Percentiles rank a stretch among this genome's conserved stretches.
Conservation (phyloP, 1,140 invertebrate species). For the Sarcophaga bullata region DNA sequence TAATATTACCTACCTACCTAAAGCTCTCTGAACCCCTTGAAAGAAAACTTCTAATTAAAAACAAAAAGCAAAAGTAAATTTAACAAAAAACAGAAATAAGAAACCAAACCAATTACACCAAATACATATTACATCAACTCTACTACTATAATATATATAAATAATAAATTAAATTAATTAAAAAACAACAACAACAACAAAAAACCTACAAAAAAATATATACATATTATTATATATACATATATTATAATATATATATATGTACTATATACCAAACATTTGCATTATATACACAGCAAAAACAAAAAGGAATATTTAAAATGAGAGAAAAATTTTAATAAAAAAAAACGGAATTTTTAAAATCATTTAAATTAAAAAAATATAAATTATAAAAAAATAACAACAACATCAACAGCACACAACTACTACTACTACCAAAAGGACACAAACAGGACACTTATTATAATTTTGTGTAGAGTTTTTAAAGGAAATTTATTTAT, state of each 20-base stretch:
- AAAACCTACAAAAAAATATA: conserved; percentile 9
- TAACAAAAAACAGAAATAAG: neutral
- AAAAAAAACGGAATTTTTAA: no score
- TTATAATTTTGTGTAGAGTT: no score
- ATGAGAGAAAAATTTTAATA: conserved; percentile 8
- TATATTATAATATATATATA: conserved; percentile 3
- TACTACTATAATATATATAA: conserved; percentile 31
- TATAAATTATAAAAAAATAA: no score
- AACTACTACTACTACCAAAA: no score
- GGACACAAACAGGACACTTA: no score
- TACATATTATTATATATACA: conserved; percentile 16
- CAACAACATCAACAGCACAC: no score
- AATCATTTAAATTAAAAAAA: no score
- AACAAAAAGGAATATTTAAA: neutral
- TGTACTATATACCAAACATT: conserved; percentile 22
- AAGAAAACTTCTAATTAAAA: neutral
- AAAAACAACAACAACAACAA: no score
- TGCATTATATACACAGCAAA: conserved; percentile 35
- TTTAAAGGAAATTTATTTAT: no score
- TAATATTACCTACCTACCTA: neutral
- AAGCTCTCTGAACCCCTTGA: neutral
- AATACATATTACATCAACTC: conserved; percentile 39
- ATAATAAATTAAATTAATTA: neutral
- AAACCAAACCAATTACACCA: conserved; percentile 38
- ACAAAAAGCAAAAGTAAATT: neutral